Evolutionary conservation across 2,888 invertebrate species (phyloP).

Genomic region (Heliconius ismenius): DNA sequence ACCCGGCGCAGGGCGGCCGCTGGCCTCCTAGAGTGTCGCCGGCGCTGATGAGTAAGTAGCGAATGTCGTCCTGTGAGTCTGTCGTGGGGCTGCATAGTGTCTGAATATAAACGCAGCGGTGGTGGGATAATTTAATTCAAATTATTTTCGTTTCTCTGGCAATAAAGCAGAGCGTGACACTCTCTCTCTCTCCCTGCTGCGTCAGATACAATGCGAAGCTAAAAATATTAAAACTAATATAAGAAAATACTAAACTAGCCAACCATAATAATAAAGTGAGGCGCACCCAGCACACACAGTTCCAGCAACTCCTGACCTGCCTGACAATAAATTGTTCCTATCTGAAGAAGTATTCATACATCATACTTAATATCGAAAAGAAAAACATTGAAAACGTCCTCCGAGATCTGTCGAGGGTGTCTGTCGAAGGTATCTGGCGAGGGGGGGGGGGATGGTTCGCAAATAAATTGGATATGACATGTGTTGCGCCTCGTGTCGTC

Average conservation of each 20-base stretch:
- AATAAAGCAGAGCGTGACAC: too few species aligned
- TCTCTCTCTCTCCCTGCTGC: too few species aligned
- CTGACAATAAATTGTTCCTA: constrained; percentile 3
- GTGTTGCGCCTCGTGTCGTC: constrained; percentile 9
- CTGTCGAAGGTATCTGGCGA: background rate
- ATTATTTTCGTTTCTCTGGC: too few species aligned
- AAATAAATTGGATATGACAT: constrained; percentile 20
- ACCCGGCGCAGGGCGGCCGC: background rate
- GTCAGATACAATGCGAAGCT: too few species aligned
- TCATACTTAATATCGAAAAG: constrained; percentile 12
- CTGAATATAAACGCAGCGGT: too few species aligned
- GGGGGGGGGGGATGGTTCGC: background rate
- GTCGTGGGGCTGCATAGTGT: too few species aligned
- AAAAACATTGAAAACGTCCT: constrained; percentile 9
- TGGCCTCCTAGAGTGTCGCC: too few species aligned
- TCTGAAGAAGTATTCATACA: constrained; percentile 8
- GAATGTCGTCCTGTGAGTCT: too few species aligned
- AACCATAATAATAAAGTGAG: background rate
- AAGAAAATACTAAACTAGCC: background rate
- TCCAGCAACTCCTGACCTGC: background rate
- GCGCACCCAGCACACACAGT: background rate
- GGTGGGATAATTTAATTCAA: too few species aligned
- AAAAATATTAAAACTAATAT: too few species aligned
- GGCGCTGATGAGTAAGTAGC: background rate
- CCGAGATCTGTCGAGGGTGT: background rate